Percentiles rank a stretch among this genome's conserved stretches.
Evolutionary conservation across 2,797 vertebrate genomes (phyloP).

Genomic region (Gymnoscopelus microlampas): DNA sequence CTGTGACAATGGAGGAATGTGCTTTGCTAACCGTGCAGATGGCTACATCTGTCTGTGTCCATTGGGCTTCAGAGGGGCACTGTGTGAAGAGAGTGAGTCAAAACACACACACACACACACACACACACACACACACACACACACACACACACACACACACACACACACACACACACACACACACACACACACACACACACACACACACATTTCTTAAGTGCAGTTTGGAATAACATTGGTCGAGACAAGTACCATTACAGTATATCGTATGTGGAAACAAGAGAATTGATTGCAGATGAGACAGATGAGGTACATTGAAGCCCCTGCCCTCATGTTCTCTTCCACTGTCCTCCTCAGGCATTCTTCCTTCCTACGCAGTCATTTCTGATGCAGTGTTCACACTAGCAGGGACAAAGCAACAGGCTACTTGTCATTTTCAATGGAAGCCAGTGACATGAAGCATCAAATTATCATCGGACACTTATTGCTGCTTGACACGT

Average conservation of each 20-base stretch:
- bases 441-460: too few species aligned
- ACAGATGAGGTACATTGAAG: not conserved
- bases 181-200: slow-evolving; percentile 13
- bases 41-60: slow-evolving; percentile 93
- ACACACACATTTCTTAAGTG: slow-evolving; percentile 40
- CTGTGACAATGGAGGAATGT: slow-evolving; percentile 89
- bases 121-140: slow-evolving; percentile 5
- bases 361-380: not conserved
- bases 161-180: not conserved
- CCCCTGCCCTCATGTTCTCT: not conserved
- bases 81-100: slow-evolving; percentile 92
- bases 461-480: too few species aligned
- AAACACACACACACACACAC: not conserved
- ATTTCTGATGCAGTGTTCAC: too few species aligned
- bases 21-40: slow-evolving; percentile 86
- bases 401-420: too few species aligned
- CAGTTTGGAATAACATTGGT: slow-evolving; percentile 26
- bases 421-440: too few species aligned
- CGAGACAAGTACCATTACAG: slow-evolving; percentile 19
- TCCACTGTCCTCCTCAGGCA: not conserved
- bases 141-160: slow-evolving; percentile 5
- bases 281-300: slow-evolving; percentile 29
- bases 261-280: slow-evolving; percentile 20
- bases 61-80: slow-evolving; percentile 89
- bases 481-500: too few species aligned